A percentile compares a stretch with the other conserved stretches of the same genome.
Conservation (phyloP, 2,888 invertebrate genomes). For the Calephelis perditalis region DNA sequence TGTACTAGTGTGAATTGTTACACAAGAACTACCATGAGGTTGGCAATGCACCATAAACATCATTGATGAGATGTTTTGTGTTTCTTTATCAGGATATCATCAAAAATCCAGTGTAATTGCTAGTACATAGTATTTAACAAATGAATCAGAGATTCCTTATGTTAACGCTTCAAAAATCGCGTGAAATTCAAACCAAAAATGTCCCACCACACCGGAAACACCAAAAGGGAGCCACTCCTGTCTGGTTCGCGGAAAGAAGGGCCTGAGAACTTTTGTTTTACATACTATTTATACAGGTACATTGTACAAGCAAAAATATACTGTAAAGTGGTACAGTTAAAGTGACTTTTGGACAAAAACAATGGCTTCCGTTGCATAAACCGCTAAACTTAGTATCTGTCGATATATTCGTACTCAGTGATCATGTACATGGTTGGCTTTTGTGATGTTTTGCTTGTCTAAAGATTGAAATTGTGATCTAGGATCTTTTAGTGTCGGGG, state of each 20-base stretch:
- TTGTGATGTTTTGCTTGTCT: no score
- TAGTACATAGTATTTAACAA: not conserved
- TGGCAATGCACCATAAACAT: no score
- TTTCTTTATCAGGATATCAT: no score
- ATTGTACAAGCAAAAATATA: slow-evolving; percentile 4
- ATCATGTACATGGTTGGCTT: no score
- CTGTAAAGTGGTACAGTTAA: not conserved
- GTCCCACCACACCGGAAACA: slow-evolving; percentile 26
- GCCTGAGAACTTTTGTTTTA: slow-evolving; percentile 19
- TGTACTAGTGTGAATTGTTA: no score
- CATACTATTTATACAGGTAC: slow-evolving; percentile 14
- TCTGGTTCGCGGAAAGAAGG: slow-evolving; percentile 22
- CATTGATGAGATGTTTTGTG: no score
- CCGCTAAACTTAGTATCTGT: slow-evolving; percentile 2
- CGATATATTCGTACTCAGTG: not conserved
- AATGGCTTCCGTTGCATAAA: not conserved
- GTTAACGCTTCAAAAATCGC: slow-evolving; percentile 3
- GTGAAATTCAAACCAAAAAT: slow-evolving; percentile 19
- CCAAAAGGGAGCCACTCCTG: slow-evolving; percentile 17
- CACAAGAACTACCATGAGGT: no score
- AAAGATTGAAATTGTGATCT: no score
- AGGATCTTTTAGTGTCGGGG: no score
- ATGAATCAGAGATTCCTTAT: not conserved
- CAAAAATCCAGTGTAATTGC: no score
- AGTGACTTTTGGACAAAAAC: not conserved